Evolutionary conservation across 2,797 vertebrate species (phyloP).

Genomic region (Falco rusticolus): DNA sequence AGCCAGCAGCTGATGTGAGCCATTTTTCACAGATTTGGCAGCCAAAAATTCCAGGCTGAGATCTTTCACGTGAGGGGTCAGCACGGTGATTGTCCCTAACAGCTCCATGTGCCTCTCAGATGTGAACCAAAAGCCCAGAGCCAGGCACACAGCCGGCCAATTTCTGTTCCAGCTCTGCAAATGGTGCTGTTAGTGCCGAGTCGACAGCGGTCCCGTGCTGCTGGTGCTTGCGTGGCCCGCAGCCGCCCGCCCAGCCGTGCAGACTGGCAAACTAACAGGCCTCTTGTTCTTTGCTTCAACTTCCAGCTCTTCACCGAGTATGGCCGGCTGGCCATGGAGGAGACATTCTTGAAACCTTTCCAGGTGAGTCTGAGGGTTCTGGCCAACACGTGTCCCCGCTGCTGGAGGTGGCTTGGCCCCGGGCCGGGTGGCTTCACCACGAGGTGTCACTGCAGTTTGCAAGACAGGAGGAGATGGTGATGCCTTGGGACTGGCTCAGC

Average conservation of each 20-base stretch:
- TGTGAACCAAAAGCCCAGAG: neutral
- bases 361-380: conserved; percentile 82
- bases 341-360: conserved; percentile 96
- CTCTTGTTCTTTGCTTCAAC: neutral
- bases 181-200: neutral
- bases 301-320: conserved; percentile 97
- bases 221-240: neutral
- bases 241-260: rapidly evolving
- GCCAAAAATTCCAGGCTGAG: neutral
- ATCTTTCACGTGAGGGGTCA: neutral
- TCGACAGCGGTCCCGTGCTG: neutral
- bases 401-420: neutral
- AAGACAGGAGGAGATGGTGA: neutral
- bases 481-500: neutral
- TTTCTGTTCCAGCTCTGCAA: neutral
- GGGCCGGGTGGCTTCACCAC: conserved; percentile 42
- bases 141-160: neutral
- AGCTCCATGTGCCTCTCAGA: neutral
- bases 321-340: conserved; percentile 96
- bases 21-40: neutral
- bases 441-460: conserved; percentile 68
- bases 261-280: neutral
- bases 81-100: neutral
- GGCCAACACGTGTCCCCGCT: neutral
- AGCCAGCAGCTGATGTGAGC: neutral